A percentile compares a stretch with the other conserved stretches of the same genome.
Evolutionary conservation across 2,113 vertebrate species (phyloP).

Genomic region (Azemiops feae): DNA sequence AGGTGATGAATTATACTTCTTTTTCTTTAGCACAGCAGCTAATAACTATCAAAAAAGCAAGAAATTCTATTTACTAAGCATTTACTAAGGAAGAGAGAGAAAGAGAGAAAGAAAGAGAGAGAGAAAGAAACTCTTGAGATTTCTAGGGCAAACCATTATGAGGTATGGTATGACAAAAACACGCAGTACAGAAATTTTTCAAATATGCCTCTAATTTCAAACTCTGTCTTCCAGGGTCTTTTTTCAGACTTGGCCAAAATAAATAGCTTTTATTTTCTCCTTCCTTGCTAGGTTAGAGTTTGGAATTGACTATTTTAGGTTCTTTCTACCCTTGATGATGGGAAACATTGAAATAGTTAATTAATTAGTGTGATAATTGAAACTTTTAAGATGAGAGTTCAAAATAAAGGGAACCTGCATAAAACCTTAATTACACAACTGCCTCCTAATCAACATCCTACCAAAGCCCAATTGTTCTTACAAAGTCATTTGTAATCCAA

Average conservation of each 20-base stretch:
- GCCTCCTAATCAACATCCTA: constrained; percentile 58
- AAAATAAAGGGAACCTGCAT: constrained; percentile 47
- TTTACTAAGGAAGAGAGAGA: background rate
- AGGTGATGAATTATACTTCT: constrained; percentile 26
- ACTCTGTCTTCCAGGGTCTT: constrained; percentile 30
- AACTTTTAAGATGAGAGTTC: constrained; percentile 45
- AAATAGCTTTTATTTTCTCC: background rate
- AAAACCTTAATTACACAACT: constrained; percentile 53
- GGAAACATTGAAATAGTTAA: constrained; percentile 4
- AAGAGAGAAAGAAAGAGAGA: background rate
- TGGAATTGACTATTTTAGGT: constrained; percentile 24
- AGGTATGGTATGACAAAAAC: constrained; percentile 32
- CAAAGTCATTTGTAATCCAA: constrained; percentile 53
- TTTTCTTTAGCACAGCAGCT: constrained; percentile 33
- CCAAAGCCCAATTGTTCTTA: constrained; percentile 54
- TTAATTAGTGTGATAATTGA: constrained; percentile 52
- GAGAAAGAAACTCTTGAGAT: constrained; percentile 55
- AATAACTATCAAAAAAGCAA: constrained; percentile 30
- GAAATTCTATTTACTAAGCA: constrained; percentile 16
- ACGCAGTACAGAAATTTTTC: constrained; percentile 42
- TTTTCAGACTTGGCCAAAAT: constrained; percentile 19
- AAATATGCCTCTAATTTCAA: constrained; percentile 27
- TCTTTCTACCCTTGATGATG: background rate
- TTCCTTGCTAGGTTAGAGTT: constrained; percentile 1
- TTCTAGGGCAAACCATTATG: constrained; percentile 56